Base-by-base conservation (phyloP, 2,888 invertebrate genomes). In the Cephus spinipes region DNA sequence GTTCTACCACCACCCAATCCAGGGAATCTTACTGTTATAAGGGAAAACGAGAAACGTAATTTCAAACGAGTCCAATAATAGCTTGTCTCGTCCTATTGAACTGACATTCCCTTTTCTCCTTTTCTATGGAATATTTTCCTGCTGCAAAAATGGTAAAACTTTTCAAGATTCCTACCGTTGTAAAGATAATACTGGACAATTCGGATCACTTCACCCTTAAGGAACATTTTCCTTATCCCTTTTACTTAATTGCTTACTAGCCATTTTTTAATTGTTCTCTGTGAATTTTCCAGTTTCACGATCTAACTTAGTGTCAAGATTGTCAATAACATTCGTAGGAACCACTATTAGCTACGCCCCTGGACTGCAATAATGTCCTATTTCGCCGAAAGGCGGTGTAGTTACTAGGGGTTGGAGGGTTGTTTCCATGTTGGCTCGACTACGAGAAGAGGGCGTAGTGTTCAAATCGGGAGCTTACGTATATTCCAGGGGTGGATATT, bases 341-440 rank as follows among this genome's bases (percentile, higher is more conserved):
- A 55, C 55, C 55, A 55, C 23, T 9, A 23, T 9, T 23, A 55
- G 55, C n/a, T 79, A 77, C 82, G 78, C 71, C 79, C 82, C 81
- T 81, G 81, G 73, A 68, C 74, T 77, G 81, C 77, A 80, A 84
- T 84, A 84, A 84, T 80, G 82, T 76, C 79, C 81, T 80, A 84
- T 80, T 31, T 71, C 6, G 32, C 71, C 71, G 31, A 71, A 76
- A 69, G 75, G 73, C 69, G 73, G 74, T 73, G 68, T 31, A 73
- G 80, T 31, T 76, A 76, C 71, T 68, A 71, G 32, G 1, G 79
- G 76, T 80, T 71, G 75, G 40, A 75, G 12, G 23, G 71, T 31
- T 33, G 71, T 31, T 33, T 23, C 74, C 35, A 30, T 30, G 33
- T 69, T 23, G 55, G 55, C 55, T 55, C 55, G 55, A 23, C 23